Evolutionary conservation across 2,888 invertebrate genomes (phyloP), one percentile per base, ranked within the genome.

Genomic region (Periphyllus acericola): DNA sequence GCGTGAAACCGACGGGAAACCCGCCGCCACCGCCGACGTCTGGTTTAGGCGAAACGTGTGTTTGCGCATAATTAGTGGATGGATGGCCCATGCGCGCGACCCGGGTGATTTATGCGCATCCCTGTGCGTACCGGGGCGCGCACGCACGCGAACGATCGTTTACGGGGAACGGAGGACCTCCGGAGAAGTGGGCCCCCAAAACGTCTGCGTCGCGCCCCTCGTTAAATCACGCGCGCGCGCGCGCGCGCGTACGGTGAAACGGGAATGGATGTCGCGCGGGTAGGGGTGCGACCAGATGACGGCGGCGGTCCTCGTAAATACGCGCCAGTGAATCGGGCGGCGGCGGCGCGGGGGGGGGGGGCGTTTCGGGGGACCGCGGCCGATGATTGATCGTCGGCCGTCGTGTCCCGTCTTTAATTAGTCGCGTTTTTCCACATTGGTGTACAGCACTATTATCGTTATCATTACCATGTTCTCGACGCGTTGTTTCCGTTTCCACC

Each of bases 341-440:
- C 29, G 66, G 40, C 36, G 11, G 60, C 34, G 32, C 52, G 72
- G 55, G 0, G 19, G 72, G 82, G 72, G 71, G 71, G 52, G 83
- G 68, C 68, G 81, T 71, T 81, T 21, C 29, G 68, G 40, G 81
- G 46, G 68, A 29, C 4, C 21, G 5, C n/a, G 78, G 83, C 86
- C 80, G 80, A 87, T 87, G 86, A 87, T 87, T 87, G 86, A 87
- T 87, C 29, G 86, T 80, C 84, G 25, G 52, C 46, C 76, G 40
- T 72, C 80, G 60, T n/a, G 52, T 2, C 21, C 34, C n/a, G 55
- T 29, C 60, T 60, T 75, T 84, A 84, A 84, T 84, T 84, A 68
- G 84, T 76, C 25, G 76, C 84, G 84, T 84, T 84, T 84, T 84
- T 76, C 75, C 84, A 74, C 75, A 21, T 36, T 21, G 5, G 72